These are phyloP conservation scores for Trichonephila clavipes DNA, from an alignment of 1,140 invertebrate genomes.

Conservation along the genomic window DNA sequence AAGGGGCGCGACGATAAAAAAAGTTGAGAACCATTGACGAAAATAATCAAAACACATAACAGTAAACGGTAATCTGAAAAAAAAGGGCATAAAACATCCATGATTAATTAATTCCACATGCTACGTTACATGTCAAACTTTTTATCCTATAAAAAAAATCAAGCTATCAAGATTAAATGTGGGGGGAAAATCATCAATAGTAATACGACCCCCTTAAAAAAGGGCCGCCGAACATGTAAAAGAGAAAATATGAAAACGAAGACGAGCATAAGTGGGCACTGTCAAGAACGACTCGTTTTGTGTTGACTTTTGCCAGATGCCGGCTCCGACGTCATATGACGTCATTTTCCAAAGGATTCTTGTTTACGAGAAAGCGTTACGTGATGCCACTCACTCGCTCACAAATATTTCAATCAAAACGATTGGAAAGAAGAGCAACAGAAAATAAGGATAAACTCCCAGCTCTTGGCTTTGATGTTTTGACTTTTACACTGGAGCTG, in stretches of 20 bases:
- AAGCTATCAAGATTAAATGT: not conserved
- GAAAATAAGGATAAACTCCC: conserved; percentile 4
- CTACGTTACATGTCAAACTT: not conserved
- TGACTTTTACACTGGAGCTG: not conserved
- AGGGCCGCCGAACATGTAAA: conserved; percentile 9
- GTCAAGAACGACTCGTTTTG: conserved; percentile 63
- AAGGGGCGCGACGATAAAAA: no score
- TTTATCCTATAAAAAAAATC: not conserved
- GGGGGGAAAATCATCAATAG: not conserved
- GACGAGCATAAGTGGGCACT: conserved; percentile 49
- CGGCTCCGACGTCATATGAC: not conserved
- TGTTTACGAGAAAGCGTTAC: conserved; percentile 56
- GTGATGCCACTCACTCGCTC: conserved; percentile 33
- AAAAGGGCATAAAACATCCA: not conserved
- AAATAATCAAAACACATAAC: no score
- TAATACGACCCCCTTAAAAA: conserved; percentile 42
- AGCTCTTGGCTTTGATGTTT: conserved; percentile 14
- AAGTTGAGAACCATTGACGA: no score
- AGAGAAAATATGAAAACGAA: conserved; percentile 72
- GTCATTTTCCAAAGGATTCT: conserved; percentile 8
- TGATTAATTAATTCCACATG: conserved; percentile 2
- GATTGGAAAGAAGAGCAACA: conserved; percentile 34
- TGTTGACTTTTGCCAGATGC: conserved; percentile 74
- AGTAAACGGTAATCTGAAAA: not conserved
- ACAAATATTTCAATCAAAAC: conserved; percentile 62